A percentile compares a stretch with the other conserved stretches of the same genome.
Conservation (phyloP, 2,797 vertebrate species). For the Pantherophis vulpinus region DNA sequence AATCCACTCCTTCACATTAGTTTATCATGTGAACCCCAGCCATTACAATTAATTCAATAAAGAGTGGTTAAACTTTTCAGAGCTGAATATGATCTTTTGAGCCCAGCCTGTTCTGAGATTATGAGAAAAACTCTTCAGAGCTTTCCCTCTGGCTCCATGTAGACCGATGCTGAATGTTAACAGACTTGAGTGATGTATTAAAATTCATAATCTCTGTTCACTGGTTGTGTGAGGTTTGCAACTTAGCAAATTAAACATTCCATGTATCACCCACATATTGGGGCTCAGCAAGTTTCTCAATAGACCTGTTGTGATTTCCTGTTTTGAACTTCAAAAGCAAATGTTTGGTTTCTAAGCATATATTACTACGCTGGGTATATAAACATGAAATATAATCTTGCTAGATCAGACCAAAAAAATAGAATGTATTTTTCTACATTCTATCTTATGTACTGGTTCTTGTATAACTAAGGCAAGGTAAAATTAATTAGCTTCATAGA, state of each 20-base stretch:
- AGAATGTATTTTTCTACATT: neutral
- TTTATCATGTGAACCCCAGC: neutral
- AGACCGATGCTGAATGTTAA: neutral
- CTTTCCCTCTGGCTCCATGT: neutral
- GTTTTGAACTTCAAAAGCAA: neutral
- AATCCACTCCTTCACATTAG: neutral
- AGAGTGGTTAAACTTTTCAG: neutral
- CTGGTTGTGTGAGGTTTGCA: neutral
- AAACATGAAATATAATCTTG: neutral
- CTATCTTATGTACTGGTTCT: neutral
- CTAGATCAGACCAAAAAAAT: neutral
- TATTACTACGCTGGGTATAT: neutral
- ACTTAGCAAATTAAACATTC: neutral
- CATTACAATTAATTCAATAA: neutral
- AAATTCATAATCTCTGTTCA: neutral
- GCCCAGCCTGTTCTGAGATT: neutral
- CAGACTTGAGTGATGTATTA: neutral
- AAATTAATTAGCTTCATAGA: neutral
- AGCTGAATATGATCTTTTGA: neutral
- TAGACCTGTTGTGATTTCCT: neutral
- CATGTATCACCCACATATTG: neutral
- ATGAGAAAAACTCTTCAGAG: neutral
- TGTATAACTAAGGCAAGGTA: neutral
- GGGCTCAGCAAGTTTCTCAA: neutral
- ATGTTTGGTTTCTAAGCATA: too few relatives aligned